phyloP scores from a whole-genome alignment of 30 jellyfish, hydroid and myxozoan genomes.

The Nemopilema nomurai region DNA sequence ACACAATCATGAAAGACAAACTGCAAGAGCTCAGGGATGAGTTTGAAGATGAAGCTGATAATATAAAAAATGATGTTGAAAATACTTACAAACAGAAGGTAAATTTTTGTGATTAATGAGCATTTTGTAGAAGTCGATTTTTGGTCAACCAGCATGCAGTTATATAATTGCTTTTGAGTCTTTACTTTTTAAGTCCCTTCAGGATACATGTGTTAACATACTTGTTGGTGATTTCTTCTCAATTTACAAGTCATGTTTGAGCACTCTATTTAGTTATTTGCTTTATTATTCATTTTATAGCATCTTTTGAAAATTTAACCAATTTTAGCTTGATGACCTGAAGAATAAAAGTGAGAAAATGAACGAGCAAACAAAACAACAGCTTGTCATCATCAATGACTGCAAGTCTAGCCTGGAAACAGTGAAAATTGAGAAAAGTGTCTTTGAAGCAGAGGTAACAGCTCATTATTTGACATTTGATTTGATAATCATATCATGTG shows the following conservation, averaged over 20 bases:
- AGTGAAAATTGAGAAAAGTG: constrained; percentile 62
- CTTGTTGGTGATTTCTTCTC: too few species aligned
- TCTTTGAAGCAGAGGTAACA: constrained; percentile 72
- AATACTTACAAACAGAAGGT: constrained; percentile 73
- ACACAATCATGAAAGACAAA: constrained; percentile 67
- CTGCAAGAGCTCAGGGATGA: constrained; percentile 92
- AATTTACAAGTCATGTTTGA: too few species aligned
- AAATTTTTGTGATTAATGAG: not conserved
- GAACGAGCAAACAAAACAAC: constrained; percentile 39
- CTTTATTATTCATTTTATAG: too few species aligned
- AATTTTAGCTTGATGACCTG: constrained; percentile 42
- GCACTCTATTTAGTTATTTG: too few species aligned
- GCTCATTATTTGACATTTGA: not conserved
- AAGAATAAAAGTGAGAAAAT: constrained; percentile 20
- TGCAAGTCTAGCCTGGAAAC: constrained; percentile 63
- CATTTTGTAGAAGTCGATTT: not conserved
- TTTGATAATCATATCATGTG: too few species aligned
- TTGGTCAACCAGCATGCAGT: not conserved
- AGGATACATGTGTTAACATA: too few species aligned
- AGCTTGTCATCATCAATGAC: constrained; percentile 48
- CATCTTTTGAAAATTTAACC: too few species aligned
- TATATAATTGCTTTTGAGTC: not conserved
- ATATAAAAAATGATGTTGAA: constrained; percentile 74
- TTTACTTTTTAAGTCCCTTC: too few species aligned
- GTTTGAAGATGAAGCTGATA: constrained; percentile 91